These are phyloP conservation scores for Fringilla coelebs DNA, from an alignment of 2,797 vertebrate species.

Conservation along the genomic window DNA sequence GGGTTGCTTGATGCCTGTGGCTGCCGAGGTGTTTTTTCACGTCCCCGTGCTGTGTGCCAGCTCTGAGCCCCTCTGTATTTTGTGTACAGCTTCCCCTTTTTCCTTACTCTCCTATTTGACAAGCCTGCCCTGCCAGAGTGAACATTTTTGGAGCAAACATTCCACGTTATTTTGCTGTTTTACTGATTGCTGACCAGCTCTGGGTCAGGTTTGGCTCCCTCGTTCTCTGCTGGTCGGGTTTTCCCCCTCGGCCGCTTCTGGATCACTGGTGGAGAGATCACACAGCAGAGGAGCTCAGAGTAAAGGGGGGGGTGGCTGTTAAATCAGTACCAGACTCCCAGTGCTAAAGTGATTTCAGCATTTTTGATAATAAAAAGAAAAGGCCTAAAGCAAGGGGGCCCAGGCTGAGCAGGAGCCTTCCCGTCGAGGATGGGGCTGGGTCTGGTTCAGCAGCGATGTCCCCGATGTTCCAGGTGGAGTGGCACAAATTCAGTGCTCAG, in stretches of 20 bases:
- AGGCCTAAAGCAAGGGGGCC: neutral
- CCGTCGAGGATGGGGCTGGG: neutral
- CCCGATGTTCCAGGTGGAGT: neutral
- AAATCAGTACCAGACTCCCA: neutral
- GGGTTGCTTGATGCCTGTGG: neutral
- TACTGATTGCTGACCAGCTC: neutral
- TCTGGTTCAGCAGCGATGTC: neutral
- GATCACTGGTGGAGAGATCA: neutral
- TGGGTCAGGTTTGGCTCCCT: neutral
- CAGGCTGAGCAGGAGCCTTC: neutral
- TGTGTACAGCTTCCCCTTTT: neutral
- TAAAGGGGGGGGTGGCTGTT: neutral
- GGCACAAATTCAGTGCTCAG: neutral
- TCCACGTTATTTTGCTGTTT: neutral
- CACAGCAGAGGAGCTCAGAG: neutral
- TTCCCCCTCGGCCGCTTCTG: neutral
- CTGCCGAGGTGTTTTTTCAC: neutral
- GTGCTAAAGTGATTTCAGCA: neutral
- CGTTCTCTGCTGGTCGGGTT: neutral
- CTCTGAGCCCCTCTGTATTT: neutral
- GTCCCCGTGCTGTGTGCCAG: neutral
- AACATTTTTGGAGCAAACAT: neutral
- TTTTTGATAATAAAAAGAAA: neutral
- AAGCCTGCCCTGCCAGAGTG: neutral
- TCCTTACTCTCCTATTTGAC: neutral